Percentiles rank a stretch among this genome's conserved stretches.
These are phyloP conservation scores for Urosaurus nigricauda DNA, from an alignment of 2,797 vertebrate species.

Conservation along the genomic window DNA sequence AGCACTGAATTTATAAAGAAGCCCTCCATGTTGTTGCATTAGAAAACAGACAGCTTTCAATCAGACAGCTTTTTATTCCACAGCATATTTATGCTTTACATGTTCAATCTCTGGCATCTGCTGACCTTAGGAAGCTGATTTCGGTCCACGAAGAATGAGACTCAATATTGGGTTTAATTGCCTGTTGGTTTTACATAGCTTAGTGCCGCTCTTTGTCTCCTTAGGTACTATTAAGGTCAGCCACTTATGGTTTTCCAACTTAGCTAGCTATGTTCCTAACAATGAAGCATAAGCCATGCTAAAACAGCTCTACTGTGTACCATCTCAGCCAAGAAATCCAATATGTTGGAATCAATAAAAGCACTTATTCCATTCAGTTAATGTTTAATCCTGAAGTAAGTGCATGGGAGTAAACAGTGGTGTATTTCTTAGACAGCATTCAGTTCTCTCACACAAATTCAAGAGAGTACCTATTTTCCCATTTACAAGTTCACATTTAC, in stretches of 20 bases:
- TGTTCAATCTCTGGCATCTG: not conserved
- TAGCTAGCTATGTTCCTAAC: not conserved
- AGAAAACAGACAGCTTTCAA: no score
- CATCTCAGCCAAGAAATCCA: conserved; percentile 5
- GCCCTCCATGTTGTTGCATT: no score
- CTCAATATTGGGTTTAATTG: not conserved
- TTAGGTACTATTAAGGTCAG: not conserved
- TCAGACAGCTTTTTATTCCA: not conserved
- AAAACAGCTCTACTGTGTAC: not conserved
- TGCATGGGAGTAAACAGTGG: conserved; percentile 13
- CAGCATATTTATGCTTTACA: not conserved
- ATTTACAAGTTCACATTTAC: conserved; percentile 18
- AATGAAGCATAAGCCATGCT: conserved; percentile 4
- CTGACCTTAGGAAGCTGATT: not conserved
- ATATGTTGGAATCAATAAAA: conserved; percentile 5
- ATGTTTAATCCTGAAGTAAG: conserved; percentile 1
- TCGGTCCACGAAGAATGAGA: not conserved
- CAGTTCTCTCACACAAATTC: conserved; percentile 1
- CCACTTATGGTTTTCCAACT: conserved; percentile 6
- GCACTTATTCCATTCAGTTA: conserved; percentile 2
- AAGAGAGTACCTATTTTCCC: not conserved
- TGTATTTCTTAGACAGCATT: not conserved
- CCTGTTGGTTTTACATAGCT: not conserved
- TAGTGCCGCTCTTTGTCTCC: not conserved
- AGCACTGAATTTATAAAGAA: no score